Evolutionary conservation across 2,113 vertebrate genomes (phyloP), one percentile per base, ranked within the genome.

Genomic region (Narcine bancroftii): DNA sequence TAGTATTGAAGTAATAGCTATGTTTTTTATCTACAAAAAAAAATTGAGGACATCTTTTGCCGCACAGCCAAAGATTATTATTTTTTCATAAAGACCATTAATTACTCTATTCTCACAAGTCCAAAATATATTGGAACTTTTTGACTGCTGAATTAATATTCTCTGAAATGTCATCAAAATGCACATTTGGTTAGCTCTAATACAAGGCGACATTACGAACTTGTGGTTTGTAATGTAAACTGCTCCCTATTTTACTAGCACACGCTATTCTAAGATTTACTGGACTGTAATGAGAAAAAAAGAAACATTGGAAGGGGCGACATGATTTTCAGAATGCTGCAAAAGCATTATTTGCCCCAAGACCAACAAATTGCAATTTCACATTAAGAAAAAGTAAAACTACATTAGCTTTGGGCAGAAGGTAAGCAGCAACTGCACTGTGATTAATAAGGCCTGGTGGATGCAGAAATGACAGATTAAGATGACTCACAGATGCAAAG

Each of bases 181-280:
- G 95, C 95, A 95, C 95, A 95, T 96, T 96, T 95, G 95, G 94
- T 94, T 94, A 95, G 94, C 93, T 94, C 93, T 93, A 94, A 94
- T 94, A 94, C 94, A 95, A 95, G 93, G 95, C 94, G 94, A 93
- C 94, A 96, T 95, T 95, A 96, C 95, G 94, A 96, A 95, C 94
- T 95, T 94, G 93, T 94, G 94, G 94, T 93, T 96, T 93, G 94
- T 96, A 96, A 95, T 95, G 96, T 95, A 95, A 94, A 94, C 95
- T 96, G 95, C 95, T 95, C 94, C 95, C 95, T 95, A 95, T 94
- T 94, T 95, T 96, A 95, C 94, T 96, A 95, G 95, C 95, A 95
- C 95, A 95, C 95, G 95, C 94, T 95, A 92, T 93, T 94, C 94
- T 95, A 93, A 93, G 93, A 94, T 95, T 95, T 94, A 94, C 93